A percentile compares a stretch with the other conserved stretches of the same genome.
phyloP scores from a whole-genome alignment of 2,888 invertebrate species.

The Brachynemurus nebulosus region DNA sequence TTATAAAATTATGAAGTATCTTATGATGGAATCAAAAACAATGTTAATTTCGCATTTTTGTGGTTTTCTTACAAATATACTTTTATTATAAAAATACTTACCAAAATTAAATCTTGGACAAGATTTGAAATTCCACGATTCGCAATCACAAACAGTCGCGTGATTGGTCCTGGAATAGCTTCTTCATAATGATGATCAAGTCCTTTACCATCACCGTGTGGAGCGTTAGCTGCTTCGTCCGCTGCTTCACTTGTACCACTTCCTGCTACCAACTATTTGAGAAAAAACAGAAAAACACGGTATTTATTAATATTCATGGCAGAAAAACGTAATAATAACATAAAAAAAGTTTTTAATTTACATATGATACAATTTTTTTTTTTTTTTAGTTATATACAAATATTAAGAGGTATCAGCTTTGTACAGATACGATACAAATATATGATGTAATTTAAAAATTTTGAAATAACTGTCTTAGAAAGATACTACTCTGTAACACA shows the following conservation, averaged over 20 bases:
- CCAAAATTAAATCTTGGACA: slow-evolving; percentile 76
- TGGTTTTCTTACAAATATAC: not conserved
- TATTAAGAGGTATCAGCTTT: too few species aligned
- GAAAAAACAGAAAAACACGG: slow-evolving; percentile 17
- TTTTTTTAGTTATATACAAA: too few species aligned
- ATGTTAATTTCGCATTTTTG: not conserved
- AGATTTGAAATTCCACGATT: slow-evolving; percentile 78
- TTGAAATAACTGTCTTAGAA: too few species aligned
- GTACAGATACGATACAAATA: too few species aligned
- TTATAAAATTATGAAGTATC: too few species aligned
- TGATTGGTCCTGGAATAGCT: slow-evolving; percentile 78
- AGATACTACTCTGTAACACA: too few species aligned
- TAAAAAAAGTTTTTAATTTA: too few species aligned
- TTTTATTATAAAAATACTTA: slow-evolving; percentile 34
- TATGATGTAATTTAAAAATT: too few species aligned
- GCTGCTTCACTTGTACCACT: slow-evolving; percentile 50
- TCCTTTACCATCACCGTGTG: slow-evolving; percentile 38
- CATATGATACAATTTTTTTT: too few species aligned
- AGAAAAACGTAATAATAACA: too few species aligned
- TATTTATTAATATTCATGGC: not conserved
- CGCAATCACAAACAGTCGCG: slow-evolving; percentile 72
- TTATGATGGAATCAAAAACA: not conserved
- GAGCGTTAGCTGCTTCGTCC: slow-evolving; percentile 40
- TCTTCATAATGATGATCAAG: slow-evolving; percentile 55
- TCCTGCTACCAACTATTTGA: slow-evolving; percentile 70